Evolutionary conservation across 2,888 invertebrate species (phyloP).

Genomic region (Penaeus monodon): DNA sequence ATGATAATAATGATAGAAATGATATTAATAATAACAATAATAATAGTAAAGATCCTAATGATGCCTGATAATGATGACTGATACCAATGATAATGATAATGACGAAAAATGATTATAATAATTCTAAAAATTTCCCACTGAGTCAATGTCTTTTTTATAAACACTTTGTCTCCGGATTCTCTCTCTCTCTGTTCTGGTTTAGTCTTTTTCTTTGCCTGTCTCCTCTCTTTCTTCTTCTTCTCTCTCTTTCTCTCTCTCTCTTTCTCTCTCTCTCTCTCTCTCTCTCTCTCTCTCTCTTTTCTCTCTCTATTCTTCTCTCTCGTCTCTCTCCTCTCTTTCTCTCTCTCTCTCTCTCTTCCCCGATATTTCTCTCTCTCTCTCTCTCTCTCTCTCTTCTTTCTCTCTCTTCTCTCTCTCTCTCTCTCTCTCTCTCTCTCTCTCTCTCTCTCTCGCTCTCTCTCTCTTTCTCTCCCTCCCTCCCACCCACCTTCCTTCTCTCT

Average conservation of each 20-base stretch:
- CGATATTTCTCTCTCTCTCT: background rate
- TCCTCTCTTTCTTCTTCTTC: background rate
- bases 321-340: conserved; percentile 13
- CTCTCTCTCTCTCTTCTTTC: background rate
- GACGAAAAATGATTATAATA: too few species aligned
- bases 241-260: background rate
- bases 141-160: too few species aligned
- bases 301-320: conserved; percentile 6
- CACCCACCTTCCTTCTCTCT: too few species aligned
- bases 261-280: background rate
- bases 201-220: background rate
- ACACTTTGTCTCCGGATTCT: background rate
- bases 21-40: too few species aligned
- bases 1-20: too few species aligned
- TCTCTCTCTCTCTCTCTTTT: background rate
- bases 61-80: too few species aligned
- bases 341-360: background rate
- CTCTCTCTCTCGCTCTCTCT: background rate
- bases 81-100: too few species aligned
- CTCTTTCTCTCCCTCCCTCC: background rate
- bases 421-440: background rate
- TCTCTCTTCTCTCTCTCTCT: background rate
- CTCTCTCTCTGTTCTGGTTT: background rate
- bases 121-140: too few species aligned
- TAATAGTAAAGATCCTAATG: too few species aligned